Evolutionary conservation across 2,113 vertebrate genomes (phyloP).

Genomic region (Elaphurus davidianus): DNA sequence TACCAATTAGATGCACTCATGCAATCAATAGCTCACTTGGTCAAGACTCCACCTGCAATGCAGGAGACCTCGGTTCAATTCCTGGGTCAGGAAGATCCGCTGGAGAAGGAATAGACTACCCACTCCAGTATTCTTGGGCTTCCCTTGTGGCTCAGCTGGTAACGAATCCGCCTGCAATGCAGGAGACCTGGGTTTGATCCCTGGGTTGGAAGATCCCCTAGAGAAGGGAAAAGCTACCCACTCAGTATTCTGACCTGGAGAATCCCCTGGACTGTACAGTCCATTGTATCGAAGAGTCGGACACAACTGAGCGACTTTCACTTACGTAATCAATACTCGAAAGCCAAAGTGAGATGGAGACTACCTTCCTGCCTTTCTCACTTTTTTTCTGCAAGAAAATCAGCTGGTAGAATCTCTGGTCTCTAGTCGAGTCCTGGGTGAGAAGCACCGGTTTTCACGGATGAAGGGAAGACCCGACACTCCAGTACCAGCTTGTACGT

Average conservation of each 20-base stretch:
- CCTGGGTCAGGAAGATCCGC: neutral
- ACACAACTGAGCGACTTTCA: neutral
- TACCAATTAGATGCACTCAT: neutral
- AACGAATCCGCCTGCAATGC: neutral
- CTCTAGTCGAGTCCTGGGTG: neutral
- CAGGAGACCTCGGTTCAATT: neutral
- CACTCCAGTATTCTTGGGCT: neutral
- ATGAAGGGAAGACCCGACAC: rapidly evolving
- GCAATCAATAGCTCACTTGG: neutral
- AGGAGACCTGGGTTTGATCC: neutral
- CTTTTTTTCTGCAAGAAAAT: neutral
- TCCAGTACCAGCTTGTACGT: neutral
- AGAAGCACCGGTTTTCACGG: neutral
- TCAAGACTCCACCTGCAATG: neutral
- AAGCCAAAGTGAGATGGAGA: neutral
- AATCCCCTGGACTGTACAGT: neutral
- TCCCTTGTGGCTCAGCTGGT: neutral
- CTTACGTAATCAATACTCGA: neutral
- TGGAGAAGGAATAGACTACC: neutral
- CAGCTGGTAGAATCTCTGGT: neutral
- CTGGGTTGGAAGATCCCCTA: neutral
- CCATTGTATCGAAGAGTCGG: neutral
- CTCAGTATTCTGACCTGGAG: neutral
- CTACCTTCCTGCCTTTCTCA: neutral
- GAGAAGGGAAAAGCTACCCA: neutral